Evolutionary conservation across 2,797 vertebrate species (phyloP), one percentile per base, ranked within the genome.

Genomic region (Thunnus albacares): DNA sequence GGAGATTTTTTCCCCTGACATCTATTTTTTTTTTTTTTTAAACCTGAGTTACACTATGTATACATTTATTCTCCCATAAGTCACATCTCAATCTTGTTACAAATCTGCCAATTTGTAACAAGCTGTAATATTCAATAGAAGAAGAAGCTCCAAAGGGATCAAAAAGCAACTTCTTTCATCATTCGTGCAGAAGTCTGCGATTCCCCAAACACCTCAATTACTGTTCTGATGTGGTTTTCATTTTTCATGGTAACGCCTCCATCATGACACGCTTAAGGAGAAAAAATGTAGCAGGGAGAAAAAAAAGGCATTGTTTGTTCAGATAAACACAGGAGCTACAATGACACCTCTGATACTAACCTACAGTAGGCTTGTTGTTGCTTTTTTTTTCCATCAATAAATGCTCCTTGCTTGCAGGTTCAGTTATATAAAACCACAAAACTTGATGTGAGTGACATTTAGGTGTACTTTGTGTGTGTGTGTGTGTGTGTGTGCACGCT

Each of bases 211-310:
- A 70, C 75, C 80, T 87, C 81, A 83, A 55, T 84, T 80, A 77
- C 77, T 77, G 62, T n/a, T 85, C 69, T 84, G 63, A 85, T 89
- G 85, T 81, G 82, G 77, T 82, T 86, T 86, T 75, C 62, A 81
- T 85, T 77, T 86, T 77, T 83, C 80, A 75, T 51, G 72, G 67
- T 8, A 56, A 83, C 60, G 65, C 81, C 75, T 83, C 80, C 52
- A 22, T 79, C 77, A 52, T 78, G 82, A 89, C 83, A 84, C 3
- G 77, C 83, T 80, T 15, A 66, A 71, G 60, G 47, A 20, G 53
- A 55, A 71, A 67, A 11, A 30, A 57, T 67, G 65, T 20, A 82
- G 30, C 28, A n/a, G 9, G 35, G 33, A 5, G 8, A 38, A 26
- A 51, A 68, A 66, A 76, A 75, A 63, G 68, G 65, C 14, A 72